Evolutionary conservation across 1,140 invertebrate species (phyloP), one percentile per base, ranked within the genome.

Genomic region (Tetramorium simillimum): DNA sequence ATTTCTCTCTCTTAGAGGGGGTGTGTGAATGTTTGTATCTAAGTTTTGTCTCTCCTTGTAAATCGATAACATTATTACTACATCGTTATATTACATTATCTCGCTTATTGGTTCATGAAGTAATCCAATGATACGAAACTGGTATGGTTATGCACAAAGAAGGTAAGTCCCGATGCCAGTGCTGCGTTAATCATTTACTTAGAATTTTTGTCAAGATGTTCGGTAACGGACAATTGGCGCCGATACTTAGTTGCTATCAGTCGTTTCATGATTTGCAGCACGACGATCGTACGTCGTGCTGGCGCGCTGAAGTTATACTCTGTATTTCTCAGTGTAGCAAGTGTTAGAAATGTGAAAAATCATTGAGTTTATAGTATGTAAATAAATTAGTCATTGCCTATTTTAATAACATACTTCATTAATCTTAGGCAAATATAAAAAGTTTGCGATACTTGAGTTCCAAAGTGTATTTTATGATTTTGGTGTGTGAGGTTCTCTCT

Each of bases 231-330:
- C 90, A 91, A 91, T 91, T 93, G 92, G 90, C 90, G 88, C 93
- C 92, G 92, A 94, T 94, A 93, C 92, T 94, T 95, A 94, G 91
- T 94, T 93, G 90, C 93, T 95, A 94, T 95, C 95, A 95, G 94
- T 95, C 92, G 88, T 94, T 94, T 94, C 92, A 93, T 92, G 88
- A 94, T 93, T 92, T 92, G 69, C 78, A 89, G 86, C 85, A 81
- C 87, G 16, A 86, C 65, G 40, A 69, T 65, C 14, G 84, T 67
- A 85, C 88, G 69, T n/a, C 24, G 67, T 67, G 78, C 14, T 62
- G 62, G 72, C 69, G 78, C 88, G 49, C 62, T 86, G 82, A 87
- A 86, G 78, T 91, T 90, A 43, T 43, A 88, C 65, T 91, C 85
- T 85, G 78, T 76, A 87, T 88, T 90, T 87, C 86, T 87, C 85